Evolutionary conservation across 2,888 invertebrate species (phyloP).

Genomic region (Zelleria hepariella): DNA sequence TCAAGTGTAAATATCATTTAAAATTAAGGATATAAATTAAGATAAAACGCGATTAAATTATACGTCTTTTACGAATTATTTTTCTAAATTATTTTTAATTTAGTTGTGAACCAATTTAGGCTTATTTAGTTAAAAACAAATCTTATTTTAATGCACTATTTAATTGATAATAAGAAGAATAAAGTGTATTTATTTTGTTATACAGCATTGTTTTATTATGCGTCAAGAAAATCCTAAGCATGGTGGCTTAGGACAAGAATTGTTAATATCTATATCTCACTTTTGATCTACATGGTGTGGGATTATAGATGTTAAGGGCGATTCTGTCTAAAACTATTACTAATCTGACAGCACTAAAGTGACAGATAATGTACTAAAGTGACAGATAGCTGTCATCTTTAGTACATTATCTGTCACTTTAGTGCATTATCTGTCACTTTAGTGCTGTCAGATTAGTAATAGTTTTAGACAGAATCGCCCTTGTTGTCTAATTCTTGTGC

Average conservation of each 20-base stretch:
- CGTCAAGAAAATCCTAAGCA: background rate
- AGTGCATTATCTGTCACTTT: too few species aligned
- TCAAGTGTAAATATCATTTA: constrained; percentile 10
- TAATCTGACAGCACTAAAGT: too few species aligned
- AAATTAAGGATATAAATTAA: constrained; percentile 1
- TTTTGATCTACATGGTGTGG: too few species aligned
- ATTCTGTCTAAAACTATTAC: too few species aligned
- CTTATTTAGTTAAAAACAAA: background rate
- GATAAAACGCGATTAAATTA: background rate
- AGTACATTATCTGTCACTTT: too few species aligned
- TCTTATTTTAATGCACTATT: constrained; percentile 40
- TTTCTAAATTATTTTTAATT: constrained; percentile 1
- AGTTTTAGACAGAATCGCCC: background rate
- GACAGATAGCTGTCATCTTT: too few species aligned
- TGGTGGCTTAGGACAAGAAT: too few species aligned
- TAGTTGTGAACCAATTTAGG: background rate
- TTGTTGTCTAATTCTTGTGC: background rate
- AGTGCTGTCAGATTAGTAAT: too few species aligned
- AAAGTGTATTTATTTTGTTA: constrained; percentile 64
- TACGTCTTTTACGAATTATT: background rate
- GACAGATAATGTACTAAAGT: too few species aligned
- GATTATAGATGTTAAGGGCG: too few species aligned
- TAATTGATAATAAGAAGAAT: constrained; percentile 48
- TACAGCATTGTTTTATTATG: constrained; percentile 21
- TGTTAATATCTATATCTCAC: too few species aligned